These are phyloP conservation scores for Malurus splendens DNA, from an alignment of 2,797 vertebrate species.

Conservation along the genomic window DNA sequence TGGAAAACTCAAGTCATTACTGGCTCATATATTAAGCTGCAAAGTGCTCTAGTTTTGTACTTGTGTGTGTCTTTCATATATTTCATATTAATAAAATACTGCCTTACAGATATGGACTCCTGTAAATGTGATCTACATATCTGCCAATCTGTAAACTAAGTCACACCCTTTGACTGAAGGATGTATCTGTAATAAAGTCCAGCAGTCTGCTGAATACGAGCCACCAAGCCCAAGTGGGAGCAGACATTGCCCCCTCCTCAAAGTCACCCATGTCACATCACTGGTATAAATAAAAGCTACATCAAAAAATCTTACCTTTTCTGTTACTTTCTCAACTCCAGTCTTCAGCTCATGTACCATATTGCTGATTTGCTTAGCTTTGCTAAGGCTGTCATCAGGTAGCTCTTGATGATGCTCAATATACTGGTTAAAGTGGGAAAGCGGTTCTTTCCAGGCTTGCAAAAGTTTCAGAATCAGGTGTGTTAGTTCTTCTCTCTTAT, in stretches of 20 bases:
- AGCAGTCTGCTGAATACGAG: not conserved
- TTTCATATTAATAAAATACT: not conserved
- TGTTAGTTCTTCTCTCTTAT: constrained; percentile 76
- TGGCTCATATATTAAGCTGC: not conserved
- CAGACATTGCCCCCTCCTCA: fast-evolving
- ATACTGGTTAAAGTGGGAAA: constrained; percentile 77
- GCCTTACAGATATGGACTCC: not conserved
- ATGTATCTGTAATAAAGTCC: not conserved
- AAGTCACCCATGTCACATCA: not conserved
- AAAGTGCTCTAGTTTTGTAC: not conserved
- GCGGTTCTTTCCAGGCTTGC: constrained; percentile 79
- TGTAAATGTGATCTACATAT: not conserved
- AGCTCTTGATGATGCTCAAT: constrained; percentile 69
- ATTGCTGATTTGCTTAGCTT: constrained; percentile 78
- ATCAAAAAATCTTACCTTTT: constrained; percentile 65
- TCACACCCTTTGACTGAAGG: not conserved
- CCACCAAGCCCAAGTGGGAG: not conserved
- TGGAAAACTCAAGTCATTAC: not conserved
- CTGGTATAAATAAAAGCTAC: not conserved
- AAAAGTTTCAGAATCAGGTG: constrained; percentile 80
- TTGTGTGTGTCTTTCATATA: not conserved
- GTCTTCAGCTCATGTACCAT: constrained; percentile 78
- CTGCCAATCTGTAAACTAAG: not conserved
- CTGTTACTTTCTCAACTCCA: constrained; percentile 78
- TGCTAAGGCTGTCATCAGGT: constrained; percentile 74